Percentiles rank a stretch among this genome's conserved stretches.
These are phyloP conservation scores for Ptychoptera contaminata DNA, from an alignment of 2,888 invertebrate genomes.

Conservation along the genomic window DNA sequence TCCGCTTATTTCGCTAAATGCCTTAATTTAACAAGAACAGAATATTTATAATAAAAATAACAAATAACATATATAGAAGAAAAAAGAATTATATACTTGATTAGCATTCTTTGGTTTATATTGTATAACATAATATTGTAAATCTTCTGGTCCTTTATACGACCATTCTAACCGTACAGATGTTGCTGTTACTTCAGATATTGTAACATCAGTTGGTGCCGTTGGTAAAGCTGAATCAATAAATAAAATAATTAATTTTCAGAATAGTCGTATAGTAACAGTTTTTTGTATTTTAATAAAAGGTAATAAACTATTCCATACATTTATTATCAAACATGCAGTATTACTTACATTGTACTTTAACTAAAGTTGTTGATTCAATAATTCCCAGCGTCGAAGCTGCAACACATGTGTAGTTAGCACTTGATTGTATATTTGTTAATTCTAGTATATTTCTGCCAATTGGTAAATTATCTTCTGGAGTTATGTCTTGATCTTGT, in stretches of 20 bases:
- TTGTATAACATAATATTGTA: constrained; percentile 92
- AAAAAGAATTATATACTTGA: constrained; percentile 32
- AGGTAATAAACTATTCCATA: too few species aligned
- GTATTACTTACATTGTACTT: constrained; percentile 78
- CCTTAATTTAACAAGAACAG: constrained; percentile 32
- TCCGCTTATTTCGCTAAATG: constrained; percentile 83
- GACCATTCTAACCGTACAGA: constrained; percentile 89
- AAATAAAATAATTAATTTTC: background rate
- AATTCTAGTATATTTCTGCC: constrained; percentile 77
- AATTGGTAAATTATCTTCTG: constrained; percentile 72
- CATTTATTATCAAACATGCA: background rate
- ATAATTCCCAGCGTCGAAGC: constrained; percentile 87
- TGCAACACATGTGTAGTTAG: constrained; percentile 95
- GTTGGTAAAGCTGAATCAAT: constrained; percentile 79
- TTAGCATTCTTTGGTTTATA: constrained; percentile 91
- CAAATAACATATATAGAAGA: background rate
- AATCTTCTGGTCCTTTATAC: constrained; percentile 72
- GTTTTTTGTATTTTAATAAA: background rate
- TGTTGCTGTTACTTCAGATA: constrained; percentile 86
- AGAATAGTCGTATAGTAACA: background rate
- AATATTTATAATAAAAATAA: background rate
- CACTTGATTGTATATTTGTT: constrained; percentile 76
- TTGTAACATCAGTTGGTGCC: constrained; percentile 75
- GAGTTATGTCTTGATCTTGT: constrained; percentile 59
- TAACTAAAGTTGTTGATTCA: constrained; percentile 72